Conservation (phyloP, 35 echinoderm and acorn worm genomes). For the Diadema setosum region DNA sequence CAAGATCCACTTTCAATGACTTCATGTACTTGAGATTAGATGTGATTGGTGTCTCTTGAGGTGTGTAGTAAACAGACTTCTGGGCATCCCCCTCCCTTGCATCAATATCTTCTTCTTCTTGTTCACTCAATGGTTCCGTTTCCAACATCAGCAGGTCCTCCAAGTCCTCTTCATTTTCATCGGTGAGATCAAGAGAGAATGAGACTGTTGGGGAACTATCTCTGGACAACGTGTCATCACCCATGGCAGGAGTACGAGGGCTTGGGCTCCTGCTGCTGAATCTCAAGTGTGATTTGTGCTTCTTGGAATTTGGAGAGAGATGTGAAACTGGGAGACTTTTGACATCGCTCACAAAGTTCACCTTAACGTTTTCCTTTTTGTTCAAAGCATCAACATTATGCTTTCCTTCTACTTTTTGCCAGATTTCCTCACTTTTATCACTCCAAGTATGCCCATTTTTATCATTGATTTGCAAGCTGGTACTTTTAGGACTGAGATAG, state of each 20-base stretch:
- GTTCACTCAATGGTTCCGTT: conserved; percentile 59
- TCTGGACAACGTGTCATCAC: conserved; percentile 25
- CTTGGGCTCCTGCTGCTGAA: background rate
- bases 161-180: conserved; percentile 60
- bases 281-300: background rate
- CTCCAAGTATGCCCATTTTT: background rate
- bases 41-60: background rate
- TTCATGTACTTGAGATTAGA: conserved; percentile 17
- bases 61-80: conserved; percentile 5
- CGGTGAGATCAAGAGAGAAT: background rate
- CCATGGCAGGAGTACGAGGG: background rate
- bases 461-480: background rate
- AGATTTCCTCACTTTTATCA: background rate
- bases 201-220: background rate
- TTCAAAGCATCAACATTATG: background rate
- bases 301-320: background rate
- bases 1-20: background rate
- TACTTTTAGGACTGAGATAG: background rate
- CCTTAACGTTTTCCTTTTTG: background rate
- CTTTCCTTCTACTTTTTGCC: conserved; percentile 4
- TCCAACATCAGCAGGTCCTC: conserved; percentile 78
- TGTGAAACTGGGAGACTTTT: background rate
- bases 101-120: conserved; percentile 34
- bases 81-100: background rate
- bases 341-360: background rate